Percentiles rank a stretch among this genome's conserved stretches.
Evolutionary conservation across 2,888 invertebrate species (phyloP).

Genomic region (Melieria picta): DNA sequence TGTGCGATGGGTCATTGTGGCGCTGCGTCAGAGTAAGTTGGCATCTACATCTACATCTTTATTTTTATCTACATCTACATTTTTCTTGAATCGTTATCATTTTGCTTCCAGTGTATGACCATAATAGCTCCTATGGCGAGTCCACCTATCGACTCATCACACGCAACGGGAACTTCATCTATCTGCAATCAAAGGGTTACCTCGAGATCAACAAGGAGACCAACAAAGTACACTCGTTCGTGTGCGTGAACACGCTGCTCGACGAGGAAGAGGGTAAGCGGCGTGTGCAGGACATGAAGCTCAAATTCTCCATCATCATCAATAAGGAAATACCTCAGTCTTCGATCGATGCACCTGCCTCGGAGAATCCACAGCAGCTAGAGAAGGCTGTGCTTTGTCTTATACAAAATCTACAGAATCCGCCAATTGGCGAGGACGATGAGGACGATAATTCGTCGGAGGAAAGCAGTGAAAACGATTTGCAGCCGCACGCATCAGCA

Average conservation of each 20-base stretch:
- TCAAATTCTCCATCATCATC: slow-evolving; percentile 78
- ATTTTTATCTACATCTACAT: background rate
- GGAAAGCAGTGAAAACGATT: slow-evolving; percentile 14
- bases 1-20: slow-evolving; percentile 88
- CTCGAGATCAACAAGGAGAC: slow-evolving; percentile 82
- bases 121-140: slow-evolving; percentile 82
- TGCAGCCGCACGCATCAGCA: slow-evolving; percentile 29
- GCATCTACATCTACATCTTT: background rate
- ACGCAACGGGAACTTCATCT: slow-evolving; percentile 85
- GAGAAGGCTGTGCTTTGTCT: slow-evolving; percentile 79
- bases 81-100: background rate
- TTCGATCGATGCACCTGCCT: slow-evolving; percentile 66
- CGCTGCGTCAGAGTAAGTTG: slow-evolving; percentile 81
- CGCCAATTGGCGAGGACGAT: slow-evolving; percentile 48
- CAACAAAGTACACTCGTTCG: slow-evolving; percentile 84
- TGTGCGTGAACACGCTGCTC: slow-evolving; percentile 84
- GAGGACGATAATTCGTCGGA: slow-evolving; percentile 38
- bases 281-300: slow-evolving; percentile 82
- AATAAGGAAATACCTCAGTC: slow-evolving; percentile 67
- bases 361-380: slow-evolving; percentile 77
- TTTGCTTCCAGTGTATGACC: slow-evolving; percentile 79
- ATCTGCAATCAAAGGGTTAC: slow-evolving; percentile 84
- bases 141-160: slow-evolving; percentile 88
- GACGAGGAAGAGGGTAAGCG: slow-evolving; percentile 78
- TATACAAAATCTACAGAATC: slow-evolving; percentile 67